Conservation (phyloP, 2,888 invertebrate species). For the Acholoe squamosa region DNA sequence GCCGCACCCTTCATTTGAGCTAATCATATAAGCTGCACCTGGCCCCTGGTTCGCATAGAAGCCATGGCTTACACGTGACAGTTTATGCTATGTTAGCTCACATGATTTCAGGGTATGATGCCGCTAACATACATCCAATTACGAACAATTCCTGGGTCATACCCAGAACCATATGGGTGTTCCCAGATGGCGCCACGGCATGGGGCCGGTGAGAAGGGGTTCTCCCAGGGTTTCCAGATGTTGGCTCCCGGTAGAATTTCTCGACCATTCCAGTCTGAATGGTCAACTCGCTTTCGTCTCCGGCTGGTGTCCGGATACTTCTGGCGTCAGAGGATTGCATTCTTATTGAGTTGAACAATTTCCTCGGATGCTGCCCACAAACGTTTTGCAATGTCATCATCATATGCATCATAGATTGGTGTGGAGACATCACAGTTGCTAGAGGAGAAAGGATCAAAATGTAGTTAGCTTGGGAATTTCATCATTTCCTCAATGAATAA, state of each 20-base stretch:
- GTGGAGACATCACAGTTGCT: constrained; percentile 58
- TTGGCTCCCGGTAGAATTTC: background rate
- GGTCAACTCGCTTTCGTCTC: background rate
- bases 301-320: background rate
- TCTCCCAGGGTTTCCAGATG: background rate
- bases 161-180: background rate
- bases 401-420: constrained; percentile 50
- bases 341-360: constrained; percentile 19
- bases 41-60: no score
- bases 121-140: no score
- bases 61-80: no score
- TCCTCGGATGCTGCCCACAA: constrained; percentile 47
- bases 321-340: constrained; percentile 29
- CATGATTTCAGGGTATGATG: no score
- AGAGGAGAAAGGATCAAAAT: background rate
- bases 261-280: background rate
- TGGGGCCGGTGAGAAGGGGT: background rate
- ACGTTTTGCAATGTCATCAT: constrained; percentile 1
- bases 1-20: no score
- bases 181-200: background rate
- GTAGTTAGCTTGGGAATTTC: background rate
- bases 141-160: background rate
- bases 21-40: no score
- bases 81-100: no score
- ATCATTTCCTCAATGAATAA: no score